These are phyloP conservation scores for Vipera ursinii DNA, from an alignment of 2,797 vertebrate genomes.

Conservation along the genomic window DNA sequence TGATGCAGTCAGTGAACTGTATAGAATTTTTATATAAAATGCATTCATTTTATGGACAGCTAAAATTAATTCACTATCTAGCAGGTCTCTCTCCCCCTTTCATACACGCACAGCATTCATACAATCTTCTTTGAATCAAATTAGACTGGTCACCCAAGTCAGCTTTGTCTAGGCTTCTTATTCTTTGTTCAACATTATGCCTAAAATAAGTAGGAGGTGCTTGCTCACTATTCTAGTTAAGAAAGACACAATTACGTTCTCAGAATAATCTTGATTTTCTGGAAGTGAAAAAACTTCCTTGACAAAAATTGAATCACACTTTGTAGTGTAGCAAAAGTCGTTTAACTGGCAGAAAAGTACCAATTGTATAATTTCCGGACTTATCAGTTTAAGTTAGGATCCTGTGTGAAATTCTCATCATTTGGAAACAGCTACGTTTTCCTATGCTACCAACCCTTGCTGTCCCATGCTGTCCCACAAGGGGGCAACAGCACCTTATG, in stretches of 20 bases:
- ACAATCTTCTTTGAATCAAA: neutral
- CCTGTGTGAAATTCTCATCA: neutral
- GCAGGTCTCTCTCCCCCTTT: neutral
- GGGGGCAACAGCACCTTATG: conserved; percentile 45
- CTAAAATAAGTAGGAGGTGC: neutral
- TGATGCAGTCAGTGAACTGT: neutral
- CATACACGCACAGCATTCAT: neutral
- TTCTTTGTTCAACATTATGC: neutral
- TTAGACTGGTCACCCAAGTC: neutral
- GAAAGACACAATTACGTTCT: neutral
- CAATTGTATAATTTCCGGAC: neutral
- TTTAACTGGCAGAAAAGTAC: neutral
- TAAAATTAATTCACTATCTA: neutral
- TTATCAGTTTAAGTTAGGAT: neutral
- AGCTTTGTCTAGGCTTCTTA: neutral
- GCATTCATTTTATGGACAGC: neutral
- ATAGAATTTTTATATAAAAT: neutral
- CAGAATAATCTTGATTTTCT: neutral
- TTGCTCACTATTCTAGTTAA: neutral
- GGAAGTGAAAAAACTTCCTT: neutral
- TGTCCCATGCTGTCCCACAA: conserved; percentile 7
- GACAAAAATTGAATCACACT: neutral
- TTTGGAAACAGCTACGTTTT: neutral
- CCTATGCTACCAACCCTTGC: neutral
- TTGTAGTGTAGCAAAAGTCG: neutral